Base-by-base conservation (phyloP, 2,888 invertebrate genomes). In the Lomographa bimaculata region DNA sequence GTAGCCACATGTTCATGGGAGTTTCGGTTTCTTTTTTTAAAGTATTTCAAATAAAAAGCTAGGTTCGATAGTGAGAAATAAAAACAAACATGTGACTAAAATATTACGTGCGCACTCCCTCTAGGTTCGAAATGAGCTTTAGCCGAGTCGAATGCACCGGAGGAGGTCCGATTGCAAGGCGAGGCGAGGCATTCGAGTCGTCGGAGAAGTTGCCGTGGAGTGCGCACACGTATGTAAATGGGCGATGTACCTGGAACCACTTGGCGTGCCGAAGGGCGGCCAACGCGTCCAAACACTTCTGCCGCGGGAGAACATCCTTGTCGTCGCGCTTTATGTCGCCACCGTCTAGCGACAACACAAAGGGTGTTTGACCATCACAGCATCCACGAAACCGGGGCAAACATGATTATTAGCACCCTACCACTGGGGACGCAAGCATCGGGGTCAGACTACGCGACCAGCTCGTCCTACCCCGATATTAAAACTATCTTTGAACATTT, bases 211-310 rank as follows among this genome's bases (percentile, higher is more conserved):
- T 2, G 14, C 14, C 3, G 66, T 65, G 72, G 78, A 80, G 79
- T 77, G 84, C 84, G 79, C 82, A 78, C 79, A 71, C 66, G 70
- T 69, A 56, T 64, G 60, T 68, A 74, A 70, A 76, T 71, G 82
- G 89, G 90, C 91, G 76, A 76, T 76, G 86, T 87, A 98, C 98
- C 97, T 99, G 98, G 95, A 99, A 99, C 98, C 99, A 99, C 94
- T 99, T 99, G 93, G 98, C 97, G 94, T 98, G 98, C 92, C 99
- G 97, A 91, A 99, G 95, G 91, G 97, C 97, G 92, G 99, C 98
- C 92, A 99, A 95, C 92, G 99, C 98, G 94, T 98, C 96, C 93
- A 99, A 96, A 94, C 99, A 99, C 93, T 98, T 98, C 93, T 97
- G 96, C 93, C 97, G 97, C 94, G 98, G 97, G 92, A 99, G 95